phyloP scores from a whole-genome alignment of 2,113 vertebrate species.

The Thymallus thymallus region DNA sequence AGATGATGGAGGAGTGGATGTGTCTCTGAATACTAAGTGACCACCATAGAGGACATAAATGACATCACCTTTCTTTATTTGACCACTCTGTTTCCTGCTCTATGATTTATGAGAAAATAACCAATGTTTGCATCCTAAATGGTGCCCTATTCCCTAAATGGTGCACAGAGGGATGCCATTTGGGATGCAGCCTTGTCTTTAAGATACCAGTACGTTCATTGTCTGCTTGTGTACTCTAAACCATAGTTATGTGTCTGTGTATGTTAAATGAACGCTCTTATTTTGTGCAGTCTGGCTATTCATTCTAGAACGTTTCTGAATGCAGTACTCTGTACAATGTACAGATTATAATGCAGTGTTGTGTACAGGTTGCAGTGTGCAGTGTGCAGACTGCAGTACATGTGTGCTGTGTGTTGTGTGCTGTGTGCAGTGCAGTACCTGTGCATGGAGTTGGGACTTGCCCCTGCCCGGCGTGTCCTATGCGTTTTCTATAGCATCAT shows the following conservation, averaged over 20 bases:
- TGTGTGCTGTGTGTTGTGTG: not conserved
- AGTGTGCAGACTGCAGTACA: slow-evolving; percentile 7
- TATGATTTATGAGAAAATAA: too few relatives aligned
- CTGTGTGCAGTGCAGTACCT: slow-evolving; percentile 34
- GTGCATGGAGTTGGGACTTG: slow-evolving; percentile 51
- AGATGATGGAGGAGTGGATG: not conserved
- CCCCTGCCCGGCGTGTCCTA: slow-evolving; percentile 8
- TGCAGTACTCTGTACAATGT: not conserved
- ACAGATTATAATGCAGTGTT: too few relatives aligned
- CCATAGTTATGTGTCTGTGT: not conserved
- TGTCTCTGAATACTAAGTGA: slow-evolving; percentile 1
- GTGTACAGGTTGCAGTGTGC: slow-evolving; percentile 20
- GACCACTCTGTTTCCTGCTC: not conserved
- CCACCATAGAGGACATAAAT: not conserved
- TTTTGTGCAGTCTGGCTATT: not conserved
- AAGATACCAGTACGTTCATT: not conserved
- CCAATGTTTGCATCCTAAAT: too few relatives aligned
- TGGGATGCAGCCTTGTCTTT: too few relatives aligned
- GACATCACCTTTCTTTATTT: not conserved
- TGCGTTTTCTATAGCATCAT: slow-evolving; percentile 42
- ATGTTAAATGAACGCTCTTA: not conserved
- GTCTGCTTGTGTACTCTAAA: not conserved
- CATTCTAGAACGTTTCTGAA: slow-evolving; percentile 2
- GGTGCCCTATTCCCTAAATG: too few relatives aligned
- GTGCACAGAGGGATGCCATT: too few relatives aligned